Percentiles rank a stretch among this genome's conserved stretches.
phyloP scores from a whole-genome alignment of 1,140 invertebrate genomes.

The Leptinotarsa undecemlineata region DNA sequence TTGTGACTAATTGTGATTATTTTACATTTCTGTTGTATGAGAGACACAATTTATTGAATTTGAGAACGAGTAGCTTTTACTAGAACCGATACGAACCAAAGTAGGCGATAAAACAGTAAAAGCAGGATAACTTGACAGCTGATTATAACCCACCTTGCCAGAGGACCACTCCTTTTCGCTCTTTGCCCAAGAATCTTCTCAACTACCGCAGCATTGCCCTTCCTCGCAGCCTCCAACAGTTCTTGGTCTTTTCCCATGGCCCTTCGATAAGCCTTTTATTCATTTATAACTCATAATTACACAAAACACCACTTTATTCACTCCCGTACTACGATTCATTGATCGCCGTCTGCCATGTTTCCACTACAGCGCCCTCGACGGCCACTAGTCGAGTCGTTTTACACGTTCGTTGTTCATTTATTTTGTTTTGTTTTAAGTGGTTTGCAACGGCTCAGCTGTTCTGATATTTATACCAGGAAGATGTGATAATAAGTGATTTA shows the following conservation, averaged over 20 bases:
- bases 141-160: constrained; percentile 78
- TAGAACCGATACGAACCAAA: neutral
- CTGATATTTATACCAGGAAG: neutral
- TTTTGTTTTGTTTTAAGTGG: constrained; percentile 12
- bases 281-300: constrained; percentile 61
- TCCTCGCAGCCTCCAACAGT: constrained; percentile 91
- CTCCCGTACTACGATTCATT: constrained; percentile 66
- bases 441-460: constrained; percentile 2
- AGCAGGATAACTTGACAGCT: constrained; percentile 43
- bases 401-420: constrained; percentile 4
- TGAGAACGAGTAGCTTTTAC: neutral
- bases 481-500: neutral
- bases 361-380: constrained; percentile 57
- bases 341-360: constrained; percentile 75
- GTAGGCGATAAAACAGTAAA: constrained; percentile 15
- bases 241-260: constrained; percentile 94
- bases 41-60: neutral
- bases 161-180: constrained; percentile 88
- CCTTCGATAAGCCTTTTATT: constrained; percentile 43
- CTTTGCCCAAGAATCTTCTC: constrained; percentile 89
- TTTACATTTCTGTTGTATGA: neutral
- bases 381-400: neutral
- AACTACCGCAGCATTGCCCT: constrained; percentile 84
- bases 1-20: too few species aligned
- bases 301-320: constrained; percentile 54